Evolutionary conservation across 2,113 vertebrate genomes (phyloP).

Genomic region (Oriolus oriolus): DNA sequence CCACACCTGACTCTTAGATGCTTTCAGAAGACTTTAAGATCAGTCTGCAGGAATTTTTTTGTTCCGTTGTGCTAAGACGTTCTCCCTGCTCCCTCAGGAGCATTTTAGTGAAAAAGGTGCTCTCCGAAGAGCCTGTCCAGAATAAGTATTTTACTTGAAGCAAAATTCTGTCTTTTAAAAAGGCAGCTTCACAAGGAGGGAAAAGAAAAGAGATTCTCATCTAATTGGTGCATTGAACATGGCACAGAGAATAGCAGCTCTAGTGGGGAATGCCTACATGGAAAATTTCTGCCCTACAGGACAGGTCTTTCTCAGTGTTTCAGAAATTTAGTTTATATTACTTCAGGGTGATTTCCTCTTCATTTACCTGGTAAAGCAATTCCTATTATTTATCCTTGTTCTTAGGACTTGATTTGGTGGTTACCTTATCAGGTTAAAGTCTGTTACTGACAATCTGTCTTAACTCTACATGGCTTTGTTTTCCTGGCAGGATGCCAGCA

Average conservation of each 20-base stretch:
- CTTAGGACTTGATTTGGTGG: conserved; percentile 49
- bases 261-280: background rate
- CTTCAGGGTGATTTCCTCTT: conserved; percentile 8
- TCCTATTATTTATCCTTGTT: conserved; percentile 17
- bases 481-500: conserved; percentile 18
- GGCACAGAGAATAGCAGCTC: background rate
- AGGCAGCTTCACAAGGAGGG: background rate
- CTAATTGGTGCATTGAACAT: background rate
- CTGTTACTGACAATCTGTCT: conserved; percentile 52
- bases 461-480: background rate
- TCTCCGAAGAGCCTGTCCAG: background rate
- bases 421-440: conserved; percentile 48
- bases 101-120: background rate
- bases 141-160: background rate
- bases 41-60: background rate
- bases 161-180: background rate
- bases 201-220: background rate
- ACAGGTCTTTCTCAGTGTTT: background rate
- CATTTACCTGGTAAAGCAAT: conserved; percentile 11
- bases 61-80: background rate
- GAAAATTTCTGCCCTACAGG: background rate
- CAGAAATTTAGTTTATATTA: background rate
- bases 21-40: background rate
- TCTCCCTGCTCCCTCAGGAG: background rate
- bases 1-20: background rate